Evolutionary conservation across 2,797 vertebrate genomes (phyloP), one percentile per base, ranked within the genome.

Genomic region (Cyclopterus lumpus): DNA sequence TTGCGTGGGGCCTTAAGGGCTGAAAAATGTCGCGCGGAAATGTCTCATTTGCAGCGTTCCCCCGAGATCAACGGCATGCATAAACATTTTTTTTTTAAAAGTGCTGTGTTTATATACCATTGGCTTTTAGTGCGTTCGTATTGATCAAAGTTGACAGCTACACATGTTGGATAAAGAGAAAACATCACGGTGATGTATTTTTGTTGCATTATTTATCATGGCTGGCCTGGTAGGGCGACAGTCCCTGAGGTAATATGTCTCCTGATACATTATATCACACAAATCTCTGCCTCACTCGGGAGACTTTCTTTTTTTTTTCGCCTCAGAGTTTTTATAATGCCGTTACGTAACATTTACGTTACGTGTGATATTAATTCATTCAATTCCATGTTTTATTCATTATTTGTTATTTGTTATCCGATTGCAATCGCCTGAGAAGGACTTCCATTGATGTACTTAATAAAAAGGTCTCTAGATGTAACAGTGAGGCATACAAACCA

Each of bases 131-230:
- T 84, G 87, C 30, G 59, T 82, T 88, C 64, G 34, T 91, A 93
- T 94, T 93, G 92, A 94, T 95, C 94, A 94, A 91, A 92, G 91
- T 79, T 92, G 94, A 93, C 93, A 93, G 91, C 90, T 93, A 93
- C 92, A 94, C 91, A 92, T 93, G 94, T 94, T 93, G 89, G 86
- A 91, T 93, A 93, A 93, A 91, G 88, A 87, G 86, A 91, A n/a
- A 92, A 91, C 91, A 91, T 90, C 90, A 84, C 20, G 68, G 86
- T 92, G 92, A 92, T 93, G 89, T 93, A 92, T 93, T 92, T 93
- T 90, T 84, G 82, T 79, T 94, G 92, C 91, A 95, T 94, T 94
- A 94, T 95, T 94, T 93, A 95, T 93, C 70, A 77, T 66, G 77
- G 79, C 87, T 81, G 85, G 91, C 84, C 86, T 85, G 88, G 77